Evolutionary conservation across 1,140 invertebrate genomes (phyloP).

Genomic region (Drosophila santomea): DNA sequence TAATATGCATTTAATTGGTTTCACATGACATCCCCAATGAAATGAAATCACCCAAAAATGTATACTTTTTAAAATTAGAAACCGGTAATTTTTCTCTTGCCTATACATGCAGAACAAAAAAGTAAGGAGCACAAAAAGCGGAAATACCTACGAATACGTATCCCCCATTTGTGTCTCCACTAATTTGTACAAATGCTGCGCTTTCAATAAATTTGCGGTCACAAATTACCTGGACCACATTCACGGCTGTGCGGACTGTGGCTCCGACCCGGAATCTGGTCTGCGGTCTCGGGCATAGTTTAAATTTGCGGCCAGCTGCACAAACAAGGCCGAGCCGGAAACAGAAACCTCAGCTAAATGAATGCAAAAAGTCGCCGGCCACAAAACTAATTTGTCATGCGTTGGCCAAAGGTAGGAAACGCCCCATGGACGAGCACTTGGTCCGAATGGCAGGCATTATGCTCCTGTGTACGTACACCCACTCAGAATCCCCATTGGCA

Average conservation of each 20-base stretch:
- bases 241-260: conserved; percentile 29
- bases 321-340: conserved; percentile 43
- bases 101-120: background rate
- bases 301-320: conserved; percentile 57
- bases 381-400: conserved; percentile 82
- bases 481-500: conserved; percentile 4
- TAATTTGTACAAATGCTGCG: conserved; percentile 67
- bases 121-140: background rate
- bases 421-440: conserved; percentile 15
- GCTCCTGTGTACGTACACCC: background rate
- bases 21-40: background rate
- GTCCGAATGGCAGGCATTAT: conserved; percentile 10
- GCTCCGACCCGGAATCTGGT: conserved; percentile 32
- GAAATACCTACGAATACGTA: background rate
- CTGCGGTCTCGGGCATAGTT: conserved; percentile 49
- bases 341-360: conserved; percentile 72
- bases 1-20: background rate
- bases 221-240: conserved; percentile 69
- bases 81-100: background rate
- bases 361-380: conserved; percentile 74
- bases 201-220: conserved; percentile 81
- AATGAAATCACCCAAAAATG: background rate
- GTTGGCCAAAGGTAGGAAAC: conserved; percentile 58
- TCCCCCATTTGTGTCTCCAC: conserved; percentile 30
- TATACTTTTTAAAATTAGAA: too few relatives aligned